phyloP scores from a whole-genome alignment of 2,797 vertebrate genomes.

The Selene dorsalis region DNA sequence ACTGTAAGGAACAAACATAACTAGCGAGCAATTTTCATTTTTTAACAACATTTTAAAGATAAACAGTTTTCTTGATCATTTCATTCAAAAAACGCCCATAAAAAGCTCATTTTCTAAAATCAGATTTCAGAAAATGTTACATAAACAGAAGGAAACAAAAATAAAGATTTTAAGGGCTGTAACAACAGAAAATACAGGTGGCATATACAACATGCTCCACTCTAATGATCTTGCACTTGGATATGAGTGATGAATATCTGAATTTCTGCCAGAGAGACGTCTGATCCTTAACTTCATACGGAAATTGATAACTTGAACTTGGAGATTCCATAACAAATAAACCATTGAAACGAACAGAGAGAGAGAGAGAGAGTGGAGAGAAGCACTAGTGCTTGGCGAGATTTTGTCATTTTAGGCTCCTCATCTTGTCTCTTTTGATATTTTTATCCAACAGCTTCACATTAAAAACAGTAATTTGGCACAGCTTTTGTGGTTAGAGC shows the following conservation, averaged over 20 bases:
- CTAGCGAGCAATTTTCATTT: background rate
- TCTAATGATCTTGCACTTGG: background rate
- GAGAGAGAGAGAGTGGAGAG: background rate
- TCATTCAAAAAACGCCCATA: background rate
- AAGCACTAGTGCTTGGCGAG: conserved; percentile 30
- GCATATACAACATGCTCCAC: background rate
- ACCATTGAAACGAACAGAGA: conserved; percentile 1
- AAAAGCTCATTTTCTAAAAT: background rate
- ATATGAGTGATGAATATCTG: background rate
- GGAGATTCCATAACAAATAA: conserved; percentile 29
- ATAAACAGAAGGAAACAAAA: background rate
- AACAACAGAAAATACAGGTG: background rate
- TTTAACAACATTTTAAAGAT: background rate
- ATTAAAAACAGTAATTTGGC: conserved; percentile 62
- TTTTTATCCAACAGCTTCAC: conserved; percentile 47
- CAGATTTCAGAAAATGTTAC: background rate
- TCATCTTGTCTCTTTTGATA: conserved; percentile 59
- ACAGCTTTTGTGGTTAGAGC: conserved; percentile 51
- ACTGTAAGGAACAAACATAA: conserved; percentile 80
- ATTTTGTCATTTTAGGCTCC: conserved; percentile 27
- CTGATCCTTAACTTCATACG: conserved; percentile 9
- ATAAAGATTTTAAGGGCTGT: background rate
- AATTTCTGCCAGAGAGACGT: conserved; percentile 7
- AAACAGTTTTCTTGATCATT: background rate
- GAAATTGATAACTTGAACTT: conserved; percentile 26